Percentiles rank a stretch among this genome's conserved stretches.
Conservation (phyloP, 2,797 vertebrate genomes). For the Gallinago solitaria region DNA sequence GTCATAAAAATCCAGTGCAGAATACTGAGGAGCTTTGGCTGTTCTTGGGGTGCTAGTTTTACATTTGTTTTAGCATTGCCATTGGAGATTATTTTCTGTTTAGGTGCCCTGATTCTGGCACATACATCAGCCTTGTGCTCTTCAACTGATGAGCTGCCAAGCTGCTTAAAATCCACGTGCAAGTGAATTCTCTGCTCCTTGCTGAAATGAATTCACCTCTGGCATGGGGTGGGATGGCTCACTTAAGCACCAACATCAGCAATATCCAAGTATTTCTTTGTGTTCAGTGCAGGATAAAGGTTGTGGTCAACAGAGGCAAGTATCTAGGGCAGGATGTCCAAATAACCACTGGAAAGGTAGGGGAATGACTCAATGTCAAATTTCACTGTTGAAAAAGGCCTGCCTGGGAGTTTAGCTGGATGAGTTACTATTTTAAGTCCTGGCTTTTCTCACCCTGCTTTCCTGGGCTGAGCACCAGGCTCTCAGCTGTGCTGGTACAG, state of each 20-base stretch:
- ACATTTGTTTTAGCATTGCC: background rate
- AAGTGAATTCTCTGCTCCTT: background rate
- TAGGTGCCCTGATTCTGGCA: background rate
- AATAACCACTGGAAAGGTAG: background rate
- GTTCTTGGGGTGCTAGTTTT: background rate
- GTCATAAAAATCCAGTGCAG: constrained; percentile 31
- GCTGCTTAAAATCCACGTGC: background rate
- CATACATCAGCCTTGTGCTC: background rate
- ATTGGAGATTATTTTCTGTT: background rate
- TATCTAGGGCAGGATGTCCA: background rate
- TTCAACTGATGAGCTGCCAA: background rate
- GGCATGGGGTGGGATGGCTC: background rate
- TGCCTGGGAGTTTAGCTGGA: background rate
- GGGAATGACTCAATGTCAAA: background rate
- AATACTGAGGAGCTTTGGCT: constrained; percentile 32
- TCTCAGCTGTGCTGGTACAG: constrained; percentile 52
- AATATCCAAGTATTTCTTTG: background rate
- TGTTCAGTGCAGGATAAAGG: background rate
- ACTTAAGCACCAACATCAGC: background rate
- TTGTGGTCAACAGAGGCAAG: background rate
- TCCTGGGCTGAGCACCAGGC: constrained; percentile 19
- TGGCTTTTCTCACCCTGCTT: constrained; percentile 15
- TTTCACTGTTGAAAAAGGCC: background rate
- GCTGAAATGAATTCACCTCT: background rate
- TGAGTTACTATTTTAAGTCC: background rate